Conservation (phyloP, 1,140 invertebrate genomes). For the Hypsibius dujardini region DNA sequence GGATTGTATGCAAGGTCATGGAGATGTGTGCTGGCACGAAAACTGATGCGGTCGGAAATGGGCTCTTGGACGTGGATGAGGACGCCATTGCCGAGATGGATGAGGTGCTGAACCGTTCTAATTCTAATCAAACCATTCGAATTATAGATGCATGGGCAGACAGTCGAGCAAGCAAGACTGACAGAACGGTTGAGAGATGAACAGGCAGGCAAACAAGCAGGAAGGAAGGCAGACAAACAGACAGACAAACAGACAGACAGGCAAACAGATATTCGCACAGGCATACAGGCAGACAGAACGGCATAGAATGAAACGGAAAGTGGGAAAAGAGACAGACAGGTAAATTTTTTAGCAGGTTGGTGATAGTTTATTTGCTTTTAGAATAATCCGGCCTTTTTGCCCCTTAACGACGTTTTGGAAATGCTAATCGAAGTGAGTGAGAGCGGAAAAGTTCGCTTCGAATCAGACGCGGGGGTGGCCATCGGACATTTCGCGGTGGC, state of each 20-base stretch:
- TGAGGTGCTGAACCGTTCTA: neutral
- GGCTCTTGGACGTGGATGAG: neutral
- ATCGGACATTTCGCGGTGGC: too few species aligned
- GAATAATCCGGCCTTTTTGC: slow-evolving; percentile 5
- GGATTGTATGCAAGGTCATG: neutral
- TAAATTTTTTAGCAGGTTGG: too few species aligned
- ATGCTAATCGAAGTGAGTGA: neutral
- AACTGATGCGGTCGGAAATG: neutral
- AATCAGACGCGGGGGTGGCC: too few species aligned
- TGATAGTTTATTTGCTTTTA: too few species aligned
- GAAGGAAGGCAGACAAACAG: too few species aligned
- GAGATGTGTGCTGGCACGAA: neutral
- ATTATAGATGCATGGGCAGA: neutral
- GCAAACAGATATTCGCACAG: too few species aligned
- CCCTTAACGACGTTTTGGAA: neutral
- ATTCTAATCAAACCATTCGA: neutral
- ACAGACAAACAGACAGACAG: too few species aligned
- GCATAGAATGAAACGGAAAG: too few species aligned
- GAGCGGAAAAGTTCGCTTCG: neutral
- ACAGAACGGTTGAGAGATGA: neutral
- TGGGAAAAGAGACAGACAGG: too few species aligned
- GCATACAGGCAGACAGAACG: too few species aligned
- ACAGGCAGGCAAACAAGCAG: neutral
- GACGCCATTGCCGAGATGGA: neutral
- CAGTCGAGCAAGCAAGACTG: neutral